A percentile compares a stretch with the other conserved stretches of the same genome.
Conservation (phyloP, 2,797 vertebrate genomes). For the Pachyuromys duprasi region DNA sequence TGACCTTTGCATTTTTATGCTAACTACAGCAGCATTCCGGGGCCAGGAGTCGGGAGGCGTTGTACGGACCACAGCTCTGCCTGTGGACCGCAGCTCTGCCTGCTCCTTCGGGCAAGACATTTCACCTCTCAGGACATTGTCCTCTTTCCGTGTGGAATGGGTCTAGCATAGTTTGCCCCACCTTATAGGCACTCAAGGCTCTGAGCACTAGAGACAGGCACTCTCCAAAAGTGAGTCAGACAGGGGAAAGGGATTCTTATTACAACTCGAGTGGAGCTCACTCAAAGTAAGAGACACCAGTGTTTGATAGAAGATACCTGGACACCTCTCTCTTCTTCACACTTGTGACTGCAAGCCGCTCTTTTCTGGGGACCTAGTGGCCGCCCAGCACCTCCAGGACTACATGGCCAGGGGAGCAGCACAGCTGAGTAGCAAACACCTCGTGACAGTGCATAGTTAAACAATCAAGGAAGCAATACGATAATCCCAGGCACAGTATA, state of each 20-base stretch:
- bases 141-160: neutral
- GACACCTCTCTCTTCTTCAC: neutral
- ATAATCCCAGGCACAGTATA: conserved; percentile 93
- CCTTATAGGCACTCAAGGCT: neutral
- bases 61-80: neutral
- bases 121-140: neutral
- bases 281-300: neutral
- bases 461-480: conserved; percentile 96
- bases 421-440: conserved; percentile 90
- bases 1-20: neutral
- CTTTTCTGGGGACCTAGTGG: neutral
- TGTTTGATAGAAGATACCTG: neutral
- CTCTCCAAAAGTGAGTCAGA: neutral
- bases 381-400: neutral
- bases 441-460: conserved; percentile 99
- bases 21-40: neutral
- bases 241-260: neutral
- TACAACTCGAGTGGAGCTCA: neutral
- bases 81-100: neutral
- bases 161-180: neutral
- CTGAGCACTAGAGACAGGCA: neutral
- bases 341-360: neutral
- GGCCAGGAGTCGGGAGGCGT: neutral
- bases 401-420: conserved; percentile 80
- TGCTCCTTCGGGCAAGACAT: neutral